Conservation (phyloP, 2,888 invertebrate genomes). For the Acrobasis repandana region DNA sequence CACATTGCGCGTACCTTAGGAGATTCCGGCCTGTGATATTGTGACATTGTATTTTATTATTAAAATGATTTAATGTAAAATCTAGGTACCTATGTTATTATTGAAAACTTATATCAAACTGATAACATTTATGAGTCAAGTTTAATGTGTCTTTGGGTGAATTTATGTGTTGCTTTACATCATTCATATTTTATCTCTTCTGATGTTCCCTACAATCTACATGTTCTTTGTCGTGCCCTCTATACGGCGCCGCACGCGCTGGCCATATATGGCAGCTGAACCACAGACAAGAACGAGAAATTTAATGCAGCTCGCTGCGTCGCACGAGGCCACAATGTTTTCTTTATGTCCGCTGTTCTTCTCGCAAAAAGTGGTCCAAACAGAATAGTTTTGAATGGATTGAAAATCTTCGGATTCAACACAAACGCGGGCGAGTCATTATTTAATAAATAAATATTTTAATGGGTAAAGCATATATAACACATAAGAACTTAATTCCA, state of each 20-base stretch:
- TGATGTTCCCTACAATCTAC: not conserved
- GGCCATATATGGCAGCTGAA: conserved; percentile 70
- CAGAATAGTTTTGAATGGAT: not conserved
- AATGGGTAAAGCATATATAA: too few relatives aligned
- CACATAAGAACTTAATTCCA: too few relatives aligned
- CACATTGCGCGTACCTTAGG: too few relatives aligned
- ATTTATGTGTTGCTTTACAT: not conserved
- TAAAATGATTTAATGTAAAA: too few relatives aligned
- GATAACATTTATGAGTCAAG: too few relatives aligned
- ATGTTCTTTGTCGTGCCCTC: conserved; percentile 52
- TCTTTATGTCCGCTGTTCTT: conserved; percentile 44
- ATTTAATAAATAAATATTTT: too few relatives aligned
- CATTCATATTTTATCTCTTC: not conserved
- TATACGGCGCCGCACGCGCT: conserved; percentile 66
- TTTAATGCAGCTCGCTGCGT: conserved; percentile 59
- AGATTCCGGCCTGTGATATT: too few relatives aligned
- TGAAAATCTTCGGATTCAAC: not conserved
- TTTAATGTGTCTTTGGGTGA: not conserved
- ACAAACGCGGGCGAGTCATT: too few relatives aligned
- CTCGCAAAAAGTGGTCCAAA: not conserved
- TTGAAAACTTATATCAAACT: too few relatives aligned
- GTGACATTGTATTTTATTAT: too few relatives aligned
- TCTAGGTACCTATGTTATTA: too few relatives aligned
- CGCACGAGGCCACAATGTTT: conserved; percentile 61
- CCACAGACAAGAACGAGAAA: conserved; percentile 69